Conservation (phyloP, 2,888 invertebrate genomes). For the Theretra japonica region DNA sequence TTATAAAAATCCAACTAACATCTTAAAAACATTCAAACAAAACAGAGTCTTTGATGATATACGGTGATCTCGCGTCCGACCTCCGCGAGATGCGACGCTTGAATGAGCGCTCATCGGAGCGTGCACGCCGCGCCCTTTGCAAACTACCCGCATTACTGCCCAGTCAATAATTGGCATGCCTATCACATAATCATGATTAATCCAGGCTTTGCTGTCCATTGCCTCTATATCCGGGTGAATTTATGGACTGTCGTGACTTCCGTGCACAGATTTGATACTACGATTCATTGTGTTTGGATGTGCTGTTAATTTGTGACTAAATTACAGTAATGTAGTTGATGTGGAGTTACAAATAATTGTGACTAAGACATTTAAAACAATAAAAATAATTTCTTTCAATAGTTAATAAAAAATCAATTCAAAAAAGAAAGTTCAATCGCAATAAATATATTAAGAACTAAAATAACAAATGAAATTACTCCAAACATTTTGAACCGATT, state of each 20-base stretch:
- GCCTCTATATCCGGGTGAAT: conserved; percentile 14
- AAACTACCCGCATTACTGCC: conserved; percentile 55
- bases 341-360: too few relatives aligned
- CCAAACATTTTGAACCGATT: background rate
- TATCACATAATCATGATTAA: conserved; percentile 31
- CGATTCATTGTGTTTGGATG: background rate
- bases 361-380: too few relatives aligned
- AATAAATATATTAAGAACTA: too few relatives aligned
- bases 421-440: too few relatives aligned
- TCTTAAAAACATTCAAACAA: background rate
- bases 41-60: conserved; percentile 27
- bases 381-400: too few relatives aligned
- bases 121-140: conserved; percentile 58
- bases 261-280: background rate
- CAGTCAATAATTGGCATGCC: conserved; percentile 26
- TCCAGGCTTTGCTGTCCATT: conserved; percentile 26
- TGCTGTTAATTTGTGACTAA: too few relatives aligned
- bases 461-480: background rate
- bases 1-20: too few relatives aligned
- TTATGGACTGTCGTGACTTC: background rate
- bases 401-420: too few relatives aligned
- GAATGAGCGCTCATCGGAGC: conserved; percentile 53
- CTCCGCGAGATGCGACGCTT: conserved; percentile 47
- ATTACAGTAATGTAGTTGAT: too few relatives aligned
- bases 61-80: conserved; percentile 46